Evolutionary conservation across 2,113 vertebrate species (phyloP), one percentile per base, ranked within the genome.

Genomic region (Notechis scutatus): DNA sequence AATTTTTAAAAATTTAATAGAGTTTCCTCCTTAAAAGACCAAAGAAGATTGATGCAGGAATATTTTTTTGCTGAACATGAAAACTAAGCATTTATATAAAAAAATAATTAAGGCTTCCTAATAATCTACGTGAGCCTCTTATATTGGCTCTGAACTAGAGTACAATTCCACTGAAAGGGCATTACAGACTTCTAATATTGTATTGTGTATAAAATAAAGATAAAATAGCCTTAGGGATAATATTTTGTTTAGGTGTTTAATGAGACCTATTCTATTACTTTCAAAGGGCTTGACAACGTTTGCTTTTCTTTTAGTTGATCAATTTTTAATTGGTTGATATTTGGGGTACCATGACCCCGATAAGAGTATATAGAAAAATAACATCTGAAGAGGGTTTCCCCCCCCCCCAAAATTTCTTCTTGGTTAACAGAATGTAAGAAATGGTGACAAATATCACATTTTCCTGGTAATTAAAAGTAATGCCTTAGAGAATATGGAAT

Each of bases 271-370:
- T 90, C 55, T 59, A 92, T 90, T 85, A 85, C 90, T 88, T 92
- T 92, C 92, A 92, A 92, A 92, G 64, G 57, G 42, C 18, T 59
- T 57, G 92, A 89, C 64, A 50, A 92, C 59, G 54, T 90, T 92
- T 92, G 92, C 87, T 88, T 88, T 42, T 9, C 54, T 87, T 50
- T 57, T 91, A 91, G 52, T 88, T 93, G 90, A 91, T 91, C n/a
- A 94, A 94, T 88, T 93, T 93, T 90, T 57, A 93, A 93, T 95
- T 86, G 45, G 74, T 94, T 92, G 54, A 23, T 94, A 61, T 94
- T 88, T 92, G 54, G 56, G 89, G 91, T 89, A 42, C 42, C 90
- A 88, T 93, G 64, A 89, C 54, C 86, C 29, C 50, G 5, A 29
- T 95, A 45, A 34, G 93, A 93, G 55, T 89, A 89, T 91, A 61